Evolutionary conservation across 2,888 invertebrate genomes (phyloP), one percentile per base, ranked within the genome.

Genomic region (Rhodophaea formosa): DNA sequence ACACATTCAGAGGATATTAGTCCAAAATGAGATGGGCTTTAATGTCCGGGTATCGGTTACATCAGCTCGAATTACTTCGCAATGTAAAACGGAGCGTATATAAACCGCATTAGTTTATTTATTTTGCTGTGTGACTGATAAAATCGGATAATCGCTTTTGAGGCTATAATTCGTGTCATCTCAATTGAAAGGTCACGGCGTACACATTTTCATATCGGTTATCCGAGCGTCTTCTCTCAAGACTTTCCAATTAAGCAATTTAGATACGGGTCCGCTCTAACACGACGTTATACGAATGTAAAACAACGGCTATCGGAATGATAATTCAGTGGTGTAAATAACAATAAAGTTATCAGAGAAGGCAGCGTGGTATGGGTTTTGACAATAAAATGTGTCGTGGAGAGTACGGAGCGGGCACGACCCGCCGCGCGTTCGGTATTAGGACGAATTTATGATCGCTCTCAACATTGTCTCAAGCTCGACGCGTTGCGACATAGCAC

Each of bases 171-270:
- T 76, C 77, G 75, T 74, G 69, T 69, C 63, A 70, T 69, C 74
- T 80, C 80, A 79, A 82, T 84, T 78, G 79, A 79, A 81, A 84
- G 83, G 80, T 84, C 82, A 82, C 62, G 60, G 68, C 66, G 60
- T 77, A 74, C 75, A 76, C 71, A 74, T 77, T 81, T 80, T 80
- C 75, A 77, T 86, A 83, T 81, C 79, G 69, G 71, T 79, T 77
- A 76, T 77, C 75, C 70, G 75, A 74, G 74, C 75, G 76, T 76
- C 75, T 80, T 80, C 81, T 84, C 79, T 75, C 75, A 70, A 77
- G 77, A 79, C 84, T 89, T 88, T 88, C 87, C 91, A 90, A 91
- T 91, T 90, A 90, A 91, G 91, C 87, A 86, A 89, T 91, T 90
- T 88, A 90, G 91, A 91, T 90, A 90, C 88, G 79, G 64, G 62